Evolutionary conservation across 1,140 invertebrate genomes (phyloP).

Genomic region (Cardiocondyla obscurior): DNA sequence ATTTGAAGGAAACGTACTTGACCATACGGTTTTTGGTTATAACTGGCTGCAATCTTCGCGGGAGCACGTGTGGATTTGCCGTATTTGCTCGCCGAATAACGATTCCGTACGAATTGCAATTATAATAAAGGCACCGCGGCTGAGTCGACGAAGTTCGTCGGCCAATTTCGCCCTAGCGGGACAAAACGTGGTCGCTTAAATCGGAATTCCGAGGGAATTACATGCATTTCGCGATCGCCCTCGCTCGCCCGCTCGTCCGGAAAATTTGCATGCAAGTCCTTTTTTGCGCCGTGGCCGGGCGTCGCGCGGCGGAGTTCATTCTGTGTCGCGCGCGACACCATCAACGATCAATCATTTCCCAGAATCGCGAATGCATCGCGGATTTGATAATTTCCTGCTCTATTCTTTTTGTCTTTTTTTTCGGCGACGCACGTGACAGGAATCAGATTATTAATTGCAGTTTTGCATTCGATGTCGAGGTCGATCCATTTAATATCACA

Average conservation of each 20-base stretch:
- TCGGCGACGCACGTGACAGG: constrained; percentile 38
- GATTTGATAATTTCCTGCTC: constrained; percentile 54
- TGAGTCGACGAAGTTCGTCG: background rate
- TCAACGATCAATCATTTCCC: constrained; percentile 47
- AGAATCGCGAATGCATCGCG: constrained; percentile 52
- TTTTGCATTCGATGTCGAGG: constrained; percentile 36
- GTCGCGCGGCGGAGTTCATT: constrained; percentile 19
- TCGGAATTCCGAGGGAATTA: constrained; percentile 45
- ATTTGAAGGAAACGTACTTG: background rate
- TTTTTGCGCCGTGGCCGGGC: constrained; percentile 25
- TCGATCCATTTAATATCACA: constrained; percentile 22
- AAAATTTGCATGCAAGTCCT: constrained; percentile 49
- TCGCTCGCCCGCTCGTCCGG: constrained; percentile 22
- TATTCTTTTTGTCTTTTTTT: constrained; percentile 48
- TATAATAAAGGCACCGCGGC: constrained; percentile 24
- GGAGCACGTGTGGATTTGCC: background rate
- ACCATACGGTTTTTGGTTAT: background rate
- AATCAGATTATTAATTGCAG: constrained; percentile 53
- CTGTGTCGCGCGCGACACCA: constrained; percentile 15
- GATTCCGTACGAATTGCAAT: constrained; percentile 28
- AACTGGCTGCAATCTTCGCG: background rate
- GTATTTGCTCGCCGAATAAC: background rate
- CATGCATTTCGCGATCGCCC: constrained; percentile 43
- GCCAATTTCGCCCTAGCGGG: constrained; percentile 5
- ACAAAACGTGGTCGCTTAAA: constrained; percentile 49